Base-by-base conservation (phyloP, 1,140 invertebrate genomes). In the Diachasma alloeum region DNA sequence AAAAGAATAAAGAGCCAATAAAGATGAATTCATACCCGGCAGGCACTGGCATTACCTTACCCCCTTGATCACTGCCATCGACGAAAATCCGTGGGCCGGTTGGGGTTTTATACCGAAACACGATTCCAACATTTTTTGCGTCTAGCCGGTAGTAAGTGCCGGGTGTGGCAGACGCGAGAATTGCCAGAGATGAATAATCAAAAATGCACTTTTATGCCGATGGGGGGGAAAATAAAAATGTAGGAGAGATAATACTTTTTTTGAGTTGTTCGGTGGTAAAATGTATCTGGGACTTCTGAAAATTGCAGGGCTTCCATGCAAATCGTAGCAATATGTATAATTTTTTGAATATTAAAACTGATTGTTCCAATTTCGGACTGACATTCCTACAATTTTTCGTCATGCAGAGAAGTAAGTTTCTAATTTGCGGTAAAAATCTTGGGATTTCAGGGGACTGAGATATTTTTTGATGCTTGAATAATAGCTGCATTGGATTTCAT, bases 101-200 rank as follows among this genome's bases (percentile, higher is more conserved):
- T 46, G n/a, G 19, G 26, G 66, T 80, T 75, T 74, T 71, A 75
- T 79, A 77, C 72, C 56, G 53, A 37, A 77, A 79, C 80, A 80
- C 76, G 63, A 75, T 75, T 78, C 82, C 82, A 80, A 84, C 79
- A 84, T 86, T 86, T 86, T 88, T 89, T 87, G 83, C 84, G 88
- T 89, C 88, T 90, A 90, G 88, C 87, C 86, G 81, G 84, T 85
- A 85, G 85, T 90, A 90, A 90, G 84, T 90, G 85, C 82, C 82
- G 87, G 87, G 84, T 89, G 83, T 80, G 68, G 73, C 63, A 56
- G 31, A 31, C 53, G 19, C 44, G 68, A 53, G 19, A 53, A 76
- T 66, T 70, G 37, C 26, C 17, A 22, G 26, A 53, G 26, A 74
- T 70, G 59, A 75, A 78, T 75, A 66, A 75, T 72, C 53, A 78